phyloP scores from a whole-genome alignment of 1,140 invertebrate species.

The Drosophila leontia region DNA sequence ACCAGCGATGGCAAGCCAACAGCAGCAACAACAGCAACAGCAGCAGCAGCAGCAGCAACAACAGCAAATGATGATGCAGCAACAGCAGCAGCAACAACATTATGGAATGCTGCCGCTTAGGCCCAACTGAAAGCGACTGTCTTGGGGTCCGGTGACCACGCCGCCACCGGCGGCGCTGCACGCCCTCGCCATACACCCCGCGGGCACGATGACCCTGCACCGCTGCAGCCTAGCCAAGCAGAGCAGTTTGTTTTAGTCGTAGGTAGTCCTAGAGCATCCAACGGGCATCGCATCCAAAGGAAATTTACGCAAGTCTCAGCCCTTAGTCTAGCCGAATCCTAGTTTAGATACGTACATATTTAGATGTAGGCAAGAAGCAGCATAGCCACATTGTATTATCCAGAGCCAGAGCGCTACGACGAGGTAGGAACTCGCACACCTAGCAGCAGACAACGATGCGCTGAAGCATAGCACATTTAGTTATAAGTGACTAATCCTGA shows the following conservation, averaged over 20 bases:
- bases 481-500: slow-evolving; percentile 19
- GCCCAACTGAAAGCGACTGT: slow-evolving; percentile 81
- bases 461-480: slow-evolving; percentile 19
- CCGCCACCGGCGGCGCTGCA: slow-evolving; percentile 62
- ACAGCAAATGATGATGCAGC: slow-evolving; percentile 60
- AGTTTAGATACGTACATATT: slow-evolving; percentile 29
- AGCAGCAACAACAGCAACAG: slow-evolving; percentile 65
- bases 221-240: slow-evolving; percentile 78
- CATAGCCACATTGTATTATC: slow-evolving; percentile 75
- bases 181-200: slow-evolving; percentile 63
- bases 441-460: slow-evolving; percentile 42
- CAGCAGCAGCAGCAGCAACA: slow-evolving; percentile 50
- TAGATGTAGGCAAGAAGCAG: slow-evolving; percentile 24
- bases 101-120: slow-evolving; percentile 77
- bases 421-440: slow-evolving; percentile 58
- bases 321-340: slow-evolving; percentile 56
- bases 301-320: slow-evolving; percentile 63
- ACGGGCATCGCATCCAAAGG: slow-evolving; percentile 68
- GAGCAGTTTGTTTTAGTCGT: slow-evolving; percentile 71
- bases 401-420: slow-evolving; percentile 20
- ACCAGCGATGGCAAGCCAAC: slow-evolving; percentile 49
- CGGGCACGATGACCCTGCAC: slow-evolving; percentile 75
- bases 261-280: slow-evolving; percentile 11
- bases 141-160: slow-evolving; percentile 74
- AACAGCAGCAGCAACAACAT: slow-evolving; percentile 67